These are phyloP conservation scores for Carposina sasakii DNA, from an alignment of 1,140 invertebrate species.

Conservation along the genomic window DNA sequence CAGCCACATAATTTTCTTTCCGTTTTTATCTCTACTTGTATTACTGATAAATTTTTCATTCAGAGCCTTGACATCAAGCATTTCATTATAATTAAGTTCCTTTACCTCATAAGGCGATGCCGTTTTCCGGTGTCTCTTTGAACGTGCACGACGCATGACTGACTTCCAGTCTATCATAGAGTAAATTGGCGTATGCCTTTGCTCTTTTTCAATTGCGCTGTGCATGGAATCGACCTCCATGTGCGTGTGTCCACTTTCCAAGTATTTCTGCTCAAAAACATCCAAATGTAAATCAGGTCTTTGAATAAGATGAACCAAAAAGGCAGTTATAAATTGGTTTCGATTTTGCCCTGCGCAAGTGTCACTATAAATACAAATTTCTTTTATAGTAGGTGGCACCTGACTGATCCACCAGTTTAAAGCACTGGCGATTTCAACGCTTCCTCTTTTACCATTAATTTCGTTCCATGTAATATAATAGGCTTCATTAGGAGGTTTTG, in stretches of 20 bases:
- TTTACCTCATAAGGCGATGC: slow-evolving; percentile 18
- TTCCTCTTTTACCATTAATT: slow-evolving; percentile 17
- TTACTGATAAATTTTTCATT: slow-evolving; percentile 13
- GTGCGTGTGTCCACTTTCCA: slow-evolving; percentile 36
- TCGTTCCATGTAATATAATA: slow-evolving; percentile 27
- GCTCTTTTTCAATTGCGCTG: slow-evolving; percentile 33
- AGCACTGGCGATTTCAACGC: slow-evolving; percentile 24
- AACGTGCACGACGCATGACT: too few species aligned
- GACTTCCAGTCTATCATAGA: too few species aligned
- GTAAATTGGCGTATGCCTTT: slow-evolving; percentile 24
- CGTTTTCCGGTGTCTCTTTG: too few species aligned
- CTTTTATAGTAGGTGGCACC: slow-evolving; percentile 4
- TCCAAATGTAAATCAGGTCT: slow-evolving; percentile 22
- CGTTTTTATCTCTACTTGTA: too few species aligned
- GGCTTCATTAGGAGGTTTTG: slow-evolving; percentile 10
- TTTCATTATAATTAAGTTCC: slow-evolving; percentile 13
- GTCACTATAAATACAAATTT: slow-evolving; percentile 34
- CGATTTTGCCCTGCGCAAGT: slow-evolving; percentile 45
- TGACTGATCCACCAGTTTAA: slow-evolving; percentile 15
- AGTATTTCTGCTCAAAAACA: slow-evolving; percentile 41
- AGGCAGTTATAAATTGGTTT: slow-evolving; percentile 41
- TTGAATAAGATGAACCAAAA: slow-evolving; percentile 29
- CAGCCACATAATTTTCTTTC: too few species aligned
- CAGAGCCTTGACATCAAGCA: slow-evolving; percentile 15
- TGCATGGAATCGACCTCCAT: slow-evolving; percentile 40